Conservation (phyloP, 2,888 invertebrate genomes). For the Nephrotoma flavescens region DNA sequence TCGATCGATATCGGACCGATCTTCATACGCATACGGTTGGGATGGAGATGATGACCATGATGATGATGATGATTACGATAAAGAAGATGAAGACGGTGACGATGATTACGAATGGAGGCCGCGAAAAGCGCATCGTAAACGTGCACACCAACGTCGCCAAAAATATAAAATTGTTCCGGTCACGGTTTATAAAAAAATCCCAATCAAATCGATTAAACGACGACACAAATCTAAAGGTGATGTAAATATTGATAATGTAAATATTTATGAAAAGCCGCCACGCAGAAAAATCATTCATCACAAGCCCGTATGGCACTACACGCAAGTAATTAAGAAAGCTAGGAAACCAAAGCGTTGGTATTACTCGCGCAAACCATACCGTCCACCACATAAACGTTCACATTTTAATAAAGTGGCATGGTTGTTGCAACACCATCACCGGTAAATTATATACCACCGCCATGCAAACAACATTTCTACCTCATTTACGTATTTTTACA, state of each 20-base stretch:
- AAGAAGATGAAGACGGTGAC: neutral
- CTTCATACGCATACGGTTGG: neutral
- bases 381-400: neutral
- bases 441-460: neutral
- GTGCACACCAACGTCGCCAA: neutral
- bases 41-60: neutral
- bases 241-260: neutral
- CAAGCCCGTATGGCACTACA: neutral
- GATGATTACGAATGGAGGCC: neutral
- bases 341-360: neutral
- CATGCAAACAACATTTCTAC: neutral
- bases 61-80: neutral
- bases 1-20: neutral
- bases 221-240: neutral
- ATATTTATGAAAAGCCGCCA: neutral
- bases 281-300: neutral
- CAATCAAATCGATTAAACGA: neutral
- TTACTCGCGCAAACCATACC: neutral
- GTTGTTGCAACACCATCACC: neutral
- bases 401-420: neutral
- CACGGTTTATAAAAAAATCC: slow-evolving; percentile 5
- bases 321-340: neutral
- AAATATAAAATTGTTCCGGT: slow-evolving; percentile 6
- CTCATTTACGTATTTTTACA: neutral
- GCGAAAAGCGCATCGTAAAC: neutral